Conservation (phyloP, 2,888 invertebrate species). For the Therioaphis trifolii region DNA sequence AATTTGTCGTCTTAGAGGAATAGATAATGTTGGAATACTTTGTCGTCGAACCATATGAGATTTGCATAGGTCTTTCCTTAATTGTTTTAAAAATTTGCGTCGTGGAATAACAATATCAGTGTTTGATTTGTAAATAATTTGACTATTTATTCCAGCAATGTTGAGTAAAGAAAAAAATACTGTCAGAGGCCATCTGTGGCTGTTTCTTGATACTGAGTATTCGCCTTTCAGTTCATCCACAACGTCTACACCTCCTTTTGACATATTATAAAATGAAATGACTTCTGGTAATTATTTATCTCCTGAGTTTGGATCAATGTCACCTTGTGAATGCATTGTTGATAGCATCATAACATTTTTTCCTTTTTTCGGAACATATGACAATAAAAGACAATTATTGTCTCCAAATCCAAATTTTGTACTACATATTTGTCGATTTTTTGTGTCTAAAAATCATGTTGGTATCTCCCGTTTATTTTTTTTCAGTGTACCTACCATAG, state of each 20-base stretch:
- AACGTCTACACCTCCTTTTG: conserved; percentile 66
- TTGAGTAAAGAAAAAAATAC: conserved; percentile 66
- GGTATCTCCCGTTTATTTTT: conserved; percentile 36
- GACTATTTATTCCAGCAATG: conserved; percentile 66
- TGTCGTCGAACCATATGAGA: conserved; percentile 31
- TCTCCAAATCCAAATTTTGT: conserved; percentile 66
- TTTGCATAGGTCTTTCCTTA: conserved; percentile 23
- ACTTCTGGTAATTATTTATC: conserved; percentile 66
- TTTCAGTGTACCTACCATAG: conserved; percentile 52
- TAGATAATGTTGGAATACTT: conserved; percentile 35
- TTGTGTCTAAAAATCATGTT: not conserved
- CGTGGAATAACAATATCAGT: conserved; percentile 35
- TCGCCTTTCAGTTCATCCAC: conserved; percentile 66
- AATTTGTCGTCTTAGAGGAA: conserved; percentile 30
- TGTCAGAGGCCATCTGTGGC: conserved; percentile 66
- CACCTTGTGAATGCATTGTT: conserved; percentile 65
- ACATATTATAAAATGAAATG: conserved; percentile 66
- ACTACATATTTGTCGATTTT: conserved; percentile 62
- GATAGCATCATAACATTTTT: conserved; percentile 66
- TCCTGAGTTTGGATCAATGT: conserved; percentile 64
- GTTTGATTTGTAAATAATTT: conserved; percentile 32
- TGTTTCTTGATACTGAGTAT: conserved; percentile 65
- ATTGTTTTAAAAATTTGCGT: conserved; percentile 36
- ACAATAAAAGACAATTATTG: conserved; percentile 66
- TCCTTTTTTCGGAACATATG: conserved; percentile 66